Conservation (phyloP, 1,140 invertebrate genomes). For the Lucilia cuprina region DNA sequence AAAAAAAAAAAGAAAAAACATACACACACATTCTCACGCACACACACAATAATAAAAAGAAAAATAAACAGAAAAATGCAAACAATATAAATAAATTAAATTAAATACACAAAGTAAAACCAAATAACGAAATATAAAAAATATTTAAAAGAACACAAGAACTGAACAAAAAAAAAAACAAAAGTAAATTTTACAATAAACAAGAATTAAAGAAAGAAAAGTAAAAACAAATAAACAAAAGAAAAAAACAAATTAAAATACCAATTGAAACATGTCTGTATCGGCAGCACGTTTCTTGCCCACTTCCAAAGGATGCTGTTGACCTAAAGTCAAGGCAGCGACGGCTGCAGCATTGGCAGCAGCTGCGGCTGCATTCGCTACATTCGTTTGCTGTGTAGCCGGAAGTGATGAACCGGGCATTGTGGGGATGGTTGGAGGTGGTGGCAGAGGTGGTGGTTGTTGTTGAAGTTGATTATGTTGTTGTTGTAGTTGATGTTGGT, state of each 20-base stretch:
- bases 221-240: slow-evolving; percentile 32
- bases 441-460: slow-evolving; percentile 47
- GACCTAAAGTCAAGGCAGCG: slow-evolving; percentile 50
- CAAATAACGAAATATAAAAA: slow-evolving; percentile 25
- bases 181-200: slow-evolving; percentile 11
- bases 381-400: slow-evolving; percentile 46
- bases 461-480: slow-evolving; percentile 46
- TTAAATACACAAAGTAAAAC: not conserved
- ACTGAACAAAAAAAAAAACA: slow-evolving; percentile 17
- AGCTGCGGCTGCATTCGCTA: slow-evolving; percentile 65
- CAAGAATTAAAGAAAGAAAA: slow-evolving; percentile 17
- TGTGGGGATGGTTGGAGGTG: slow-evolving; percentile 42
- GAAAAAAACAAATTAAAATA: slow-evolving; percentile 65
- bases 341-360: slow-evolving; percentile 60
- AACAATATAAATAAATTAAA: slow-evolving; percentile 1
- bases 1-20: not conserved
- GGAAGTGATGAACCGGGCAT: slow-evolving; percentile 52
- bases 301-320: slow-evolving; percentile 65
- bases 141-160: too few relatives aligned
- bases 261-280: slow-evolving; percentile 83
- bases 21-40: slow-evolving; percentile 40
- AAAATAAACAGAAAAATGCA: not conserved
- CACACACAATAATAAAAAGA: not conserved
- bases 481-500: slow-evolving; percentile 45
- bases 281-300: slow-evolving; percentile 82